A percentile compares a stretch with the other conserved stretches of the same genome.
phyloP scores from a whole-genome alignment of 92 coral and sea anemone genomes.

The Paragorgia papillata region DNA sequence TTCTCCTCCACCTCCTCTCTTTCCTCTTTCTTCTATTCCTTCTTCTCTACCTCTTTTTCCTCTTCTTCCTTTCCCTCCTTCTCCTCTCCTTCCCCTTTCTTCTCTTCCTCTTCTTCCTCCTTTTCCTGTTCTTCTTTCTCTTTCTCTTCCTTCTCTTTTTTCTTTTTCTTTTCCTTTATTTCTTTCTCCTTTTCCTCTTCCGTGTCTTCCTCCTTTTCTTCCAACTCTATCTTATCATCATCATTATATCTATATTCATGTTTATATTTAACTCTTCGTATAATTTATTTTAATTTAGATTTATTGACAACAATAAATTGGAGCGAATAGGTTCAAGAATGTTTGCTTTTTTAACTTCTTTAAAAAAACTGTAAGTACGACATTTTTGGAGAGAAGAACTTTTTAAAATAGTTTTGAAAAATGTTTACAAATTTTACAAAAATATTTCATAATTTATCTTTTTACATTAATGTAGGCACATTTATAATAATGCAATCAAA shows the following conservation, averaged over 20 bases:
- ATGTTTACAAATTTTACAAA: neutral
- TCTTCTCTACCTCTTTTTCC: too few species aligned
- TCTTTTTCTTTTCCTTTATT: too few species aligned
- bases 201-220: neutral
- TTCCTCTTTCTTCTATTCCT: too few species aligned
- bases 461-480: neutral
- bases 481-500: conserved; percentile 29
- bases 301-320: conserved; percentile 16
- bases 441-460: neutral
- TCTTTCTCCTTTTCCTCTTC: neutral
- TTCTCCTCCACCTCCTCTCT: too few species aligned
- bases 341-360: conserved; percentile 33
- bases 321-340: conserved; percentile 15
- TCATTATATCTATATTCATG: too few species aligned
- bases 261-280: too few species aligned
- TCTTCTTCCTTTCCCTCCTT: too few species aligned
- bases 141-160: too few species aligned
- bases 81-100: too few species aligned
- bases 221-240: neutral
- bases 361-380: conserved; percentile 33
- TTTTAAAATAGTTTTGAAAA: neutral
- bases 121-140: too few species aligned
- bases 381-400: too few species aligned
- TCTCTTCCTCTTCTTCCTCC: too few species aligned
- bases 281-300: neutral